These are phyloP conservation scores for Apaloderma vittatum DNA, from an alignment of 2,113 vertebrate species.

Conservation along the genomic window DNA sequence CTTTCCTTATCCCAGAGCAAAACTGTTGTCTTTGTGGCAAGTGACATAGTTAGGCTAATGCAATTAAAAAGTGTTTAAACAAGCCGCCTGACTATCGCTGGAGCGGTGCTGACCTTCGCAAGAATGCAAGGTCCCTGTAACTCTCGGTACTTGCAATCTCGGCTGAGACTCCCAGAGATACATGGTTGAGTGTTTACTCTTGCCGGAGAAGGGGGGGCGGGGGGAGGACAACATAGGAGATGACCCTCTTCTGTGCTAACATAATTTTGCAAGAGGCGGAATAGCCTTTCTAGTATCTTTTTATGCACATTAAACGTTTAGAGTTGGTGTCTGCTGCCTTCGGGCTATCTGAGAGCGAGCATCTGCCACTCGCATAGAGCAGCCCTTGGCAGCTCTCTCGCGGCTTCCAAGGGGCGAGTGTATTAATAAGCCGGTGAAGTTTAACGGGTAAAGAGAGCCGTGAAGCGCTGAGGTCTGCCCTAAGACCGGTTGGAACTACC, in stretches of 20 bases:
- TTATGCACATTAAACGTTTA: neutral
- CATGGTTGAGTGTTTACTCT: neutral
- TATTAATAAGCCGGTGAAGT: conserved; percentile 41
- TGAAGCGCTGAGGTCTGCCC: neutral
- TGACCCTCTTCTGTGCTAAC: neutral
- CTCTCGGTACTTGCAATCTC: neutral
- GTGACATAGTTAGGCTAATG: conserved; percentile 22
- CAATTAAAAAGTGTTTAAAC: conserved; percentile 52
- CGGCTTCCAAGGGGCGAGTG: neutral
- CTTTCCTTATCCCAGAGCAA: neutral
- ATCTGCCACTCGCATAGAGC: neutral
- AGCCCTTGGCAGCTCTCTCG: neutral
- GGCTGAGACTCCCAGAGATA: neutral
- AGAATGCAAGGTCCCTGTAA: neutral
- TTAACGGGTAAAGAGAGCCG: conserved; percentile 27
- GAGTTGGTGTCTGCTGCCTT: conserved; percentile 5
- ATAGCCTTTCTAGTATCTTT: neutral
- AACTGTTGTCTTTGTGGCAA: neutral
- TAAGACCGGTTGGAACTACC: neutral
- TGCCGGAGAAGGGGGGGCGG: neutral
- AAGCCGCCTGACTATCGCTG: neutral
- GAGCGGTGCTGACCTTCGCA: conserved; percentile 4
- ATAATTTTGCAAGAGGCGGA: neutral
- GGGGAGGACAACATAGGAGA: too few relatives aligned
- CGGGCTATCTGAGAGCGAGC: neutral